Percentiles rank a stretch among this genome's conserved stretches.
Evolutionary conservation across 2,113 vertebrate genomes (phyloP).

Genomic region (Phalacrocorax aristotelis): DNA sequence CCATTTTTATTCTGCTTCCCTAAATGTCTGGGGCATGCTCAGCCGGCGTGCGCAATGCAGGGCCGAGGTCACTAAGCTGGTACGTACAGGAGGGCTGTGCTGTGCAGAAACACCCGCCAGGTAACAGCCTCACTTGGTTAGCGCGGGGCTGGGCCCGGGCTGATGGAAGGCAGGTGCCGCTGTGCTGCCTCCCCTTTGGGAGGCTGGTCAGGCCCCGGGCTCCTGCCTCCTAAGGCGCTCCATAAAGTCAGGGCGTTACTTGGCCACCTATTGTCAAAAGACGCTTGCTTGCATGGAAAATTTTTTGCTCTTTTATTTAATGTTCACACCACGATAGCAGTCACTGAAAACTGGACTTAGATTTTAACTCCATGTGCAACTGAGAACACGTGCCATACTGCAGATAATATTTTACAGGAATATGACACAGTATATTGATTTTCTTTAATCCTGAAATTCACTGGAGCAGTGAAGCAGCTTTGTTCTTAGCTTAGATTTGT

Average conservation of each 20-base stretch:
- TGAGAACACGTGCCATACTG: neutral
- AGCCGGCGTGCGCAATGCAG: neutral
- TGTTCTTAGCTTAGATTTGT: constrained; percentile 50
- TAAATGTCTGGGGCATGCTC: neutral
- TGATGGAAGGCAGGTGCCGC: neutral
- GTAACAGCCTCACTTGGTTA: neutral
- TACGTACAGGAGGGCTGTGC: neutral
- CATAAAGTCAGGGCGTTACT: neutral
- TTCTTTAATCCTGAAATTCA: constrained; percentile 5
- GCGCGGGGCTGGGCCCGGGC: neutral
- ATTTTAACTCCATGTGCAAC: neutral
- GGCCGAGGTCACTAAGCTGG: neutral
- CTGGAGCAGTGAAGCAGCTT: neutral
- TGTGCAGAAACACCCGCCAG: neutral
- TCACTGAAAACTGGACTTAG: neutral
- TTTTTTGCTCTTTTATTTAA: neutral
- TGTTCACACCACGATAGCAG: neutral
- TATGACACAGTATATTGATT: neutral
- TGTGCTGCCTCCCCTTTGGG: neutral
- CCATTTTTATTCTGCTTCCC: neutral
- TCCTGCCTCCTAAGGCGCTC: neutral
- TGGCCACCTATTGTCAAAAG: neutral
- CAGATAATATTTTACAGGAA: neutral
- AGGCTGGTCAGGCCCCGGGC: neutral
- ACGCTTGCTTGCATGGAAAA: neutral